phyloP scores from a whole-genome alignment of 2,113 vertebrate genomes.

The Gymnobelideus leadbeateri region DNA sequence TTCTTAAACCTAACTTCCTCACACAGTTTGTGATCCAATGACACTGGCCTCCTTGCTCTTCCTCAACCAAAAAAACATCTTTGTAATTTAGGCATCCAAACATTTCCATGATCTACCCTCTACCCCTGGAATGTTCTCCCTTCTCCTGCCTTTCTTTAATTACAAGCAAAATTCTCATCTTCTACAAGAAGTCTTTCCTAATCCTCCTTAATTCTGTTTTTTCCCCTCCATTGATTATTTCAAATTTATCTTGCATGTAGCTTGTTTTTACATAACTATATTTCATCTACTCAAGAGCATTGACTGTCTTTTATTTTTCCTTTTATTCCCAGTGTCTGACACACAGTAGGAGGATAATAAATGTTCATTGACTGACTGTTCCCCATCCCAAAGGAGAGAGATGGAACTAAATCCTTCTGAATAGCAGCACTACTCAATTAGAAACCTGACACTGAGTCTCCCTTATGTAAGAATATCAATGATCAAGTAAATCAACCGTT shows the following conservation, averaged over 20 bases:
- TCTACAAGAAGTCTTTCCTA: not conserved
- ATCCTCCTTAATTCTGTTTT: not conserved
- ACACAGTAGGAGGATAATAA: not conserved
- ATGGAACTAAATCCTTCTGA: not conserved
- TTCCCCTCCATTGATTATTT: not conserved
- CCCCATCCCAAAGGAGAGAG: not conserved
- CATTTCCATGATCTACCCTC: not conserved
- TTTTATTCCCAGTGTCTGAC: not conserved
- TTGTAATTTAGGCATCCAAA: not conserved
- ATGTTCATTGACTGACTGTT: not conserved
- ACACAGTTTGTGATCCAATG: not conserved
- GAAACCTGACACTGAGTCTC: not conserved
- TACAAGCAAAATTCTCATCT: not conserved
- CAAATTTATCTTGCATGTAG: not conserved
- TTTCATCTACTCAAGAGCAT: not conserved
- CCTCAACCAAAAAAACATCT: not conserved
- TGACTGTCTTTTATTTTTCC: not conserved
- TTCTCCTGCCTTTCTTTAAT: not conserved
- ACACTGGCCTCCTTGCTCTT: not conserved
- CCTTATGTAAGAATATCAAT: not conserved
- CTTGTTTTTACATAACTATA: not conserved
- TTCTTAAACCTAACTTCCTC: not conserved
- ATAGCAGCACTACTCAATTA: not conserved
- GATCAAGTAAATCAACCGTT: not conserved
- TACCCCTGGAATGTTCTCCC: no score